Percentiles rank a stretch among this genome's conserved stretches.
phyloP scores from a whole-genome alignment of 2,113 vertebrate genomes.

The Calonectris borealis region DNA sequence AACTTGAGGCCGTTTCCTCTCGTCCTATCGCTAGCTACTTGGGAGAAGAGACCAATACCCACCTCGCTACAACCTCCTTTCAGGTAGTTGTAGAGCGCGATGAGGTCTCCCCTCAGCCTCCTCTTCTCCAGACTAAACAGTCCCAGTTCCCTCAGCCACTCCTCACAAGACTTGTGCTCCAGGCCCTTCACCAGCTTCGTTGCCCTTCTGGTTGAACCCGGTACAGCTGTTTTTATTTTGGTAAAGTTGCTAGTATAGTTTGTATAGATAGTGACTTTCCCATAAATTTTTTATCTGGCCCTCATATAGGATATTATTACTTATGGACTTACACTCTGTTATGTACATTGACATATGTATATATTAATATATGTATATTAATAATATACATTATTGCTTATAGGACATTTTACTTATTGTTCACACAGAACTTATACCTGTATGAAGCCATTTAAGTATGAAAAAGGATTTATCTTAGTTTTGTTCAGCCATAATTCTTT shows the following conservation, averaged over 20 bases:
- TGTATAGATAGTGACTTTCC: not conserved
- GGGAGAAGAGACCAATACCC: too few relatives aligned
- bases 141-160: too few relatives aligned
- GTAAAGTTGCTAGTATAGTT: not conserved
- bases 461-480: not conserved
- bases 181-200: too few relatives aligned
- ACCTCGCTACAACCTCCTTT: too few relatives aligned
- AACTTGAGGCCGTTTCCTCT: too few relatives aligned
- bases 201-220: not conserved
- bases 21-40: too few relatives aligned
- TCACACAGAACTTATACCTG: not conserved
- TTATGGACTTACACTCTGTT: not conserved
- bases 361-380: not conserved
- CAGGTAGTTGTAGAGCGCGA: too few relatives aligned
- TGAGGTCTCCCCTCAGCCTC: too few relatives aligned
- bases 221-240: not conserved
- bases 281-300: not conserved
- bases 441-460: not conserved
- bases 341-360: not conserved
- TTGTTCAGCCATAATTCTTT: not conserved
- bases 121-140: too few relatives aligned
- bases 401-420: not conserved
- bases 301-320: not conserved
- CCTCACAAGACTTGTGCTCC: too few relatives aligned
- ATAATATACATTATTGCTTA: not conserved